A percentile compares a stretch with the other conserved stretches of the same genome.
Evolutionary conservation across 1,140 invertebrate genomes (phyloP).

Genomic region (Palaemon carinicauda): DNA sequence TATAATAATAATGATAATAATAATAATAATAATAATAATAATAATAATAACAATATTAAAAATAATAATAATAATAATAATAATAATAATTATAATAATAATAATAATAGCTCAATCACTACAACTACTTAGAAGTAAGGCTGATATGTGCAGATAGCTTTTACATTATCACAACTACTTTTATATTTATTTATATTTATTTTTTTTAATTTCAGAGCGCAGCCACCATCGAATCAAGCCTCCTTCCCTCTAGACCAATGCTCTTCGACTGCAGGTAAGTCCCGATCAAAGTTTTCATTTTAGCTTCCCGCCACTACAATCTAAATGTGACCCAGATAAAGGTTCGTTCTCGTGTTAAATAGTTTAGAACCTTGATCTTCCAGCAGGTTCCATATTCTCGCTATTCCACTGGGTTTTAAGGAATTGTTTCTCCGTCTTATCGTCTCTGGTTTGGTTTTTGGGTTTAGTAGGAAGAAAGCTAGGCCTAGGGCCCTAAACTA

Average conservation of each 20-base stretch:
- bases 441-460: no score
- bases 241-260: slow-evolving; percentile 37
- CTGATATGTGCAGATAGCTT: neutral
- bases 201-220: slow-evolving; percentile 81
- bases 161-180: neutral
- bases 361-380: no score
- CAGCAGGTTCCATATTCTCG: no score
- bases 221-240: slow-evolving; percentile 64
- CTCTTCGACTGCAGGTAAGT: slow-evolving; percentile 51
- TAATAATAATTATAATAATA: no score
- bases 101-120: neutral
- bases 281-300: neutral
- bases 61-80: no score
- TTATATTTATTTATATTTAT: neutral
- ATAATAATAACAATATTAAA: no score
- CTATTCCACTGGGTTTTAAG: no score
- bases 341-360: neutral
- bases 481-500: no score
- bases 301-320: neutral
- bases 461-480: no score
- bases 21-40: no score
- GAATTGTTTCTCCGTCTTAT: no score
- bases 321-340: neutral
- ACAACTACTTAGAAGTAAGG: neutral
- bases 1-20: no score